phyloP scores from a whole-genome alignment of 2,113 vertebrate species.

The Chloropsis hardwickii region DNA sequence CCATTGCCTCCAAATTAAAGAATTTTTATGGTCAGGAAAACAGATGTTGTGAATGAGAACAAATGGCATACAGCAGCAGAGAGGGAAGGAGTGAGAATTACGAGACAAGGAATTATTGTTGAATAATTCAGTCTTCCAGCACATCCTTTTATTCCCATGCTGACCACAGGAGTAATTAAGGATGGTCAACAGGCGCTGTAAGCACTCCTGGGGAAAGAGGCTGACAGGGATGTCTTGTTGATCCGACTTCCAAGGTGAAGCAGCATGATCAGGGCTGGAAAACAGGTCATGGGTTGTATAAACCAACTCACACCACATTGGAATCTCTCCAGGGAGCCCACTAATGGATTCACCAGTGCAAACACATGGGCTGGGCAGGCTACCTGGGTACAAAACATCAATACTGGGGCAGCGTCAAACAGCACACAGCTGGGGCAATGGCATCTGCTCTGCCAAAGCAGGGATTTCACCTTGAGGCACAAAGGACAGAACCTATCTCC shows the following conservation, averaged over 20 bases:
- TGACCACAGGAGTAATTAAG: neutral
- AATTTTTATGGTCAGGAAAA: neutral
- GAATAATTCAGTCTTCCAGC: neutral
- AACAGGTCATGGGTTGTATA: neutral
- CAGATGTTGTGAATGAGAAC: neutral
- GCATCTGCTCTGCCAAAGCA: neutral
- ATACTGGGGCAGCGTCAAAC: neutral
- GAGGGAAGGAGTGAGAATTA: neutral
- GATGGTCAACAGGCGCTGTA: neutral
- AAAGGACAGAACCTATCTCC: neutral
- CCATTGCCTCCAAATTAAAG: neutral
- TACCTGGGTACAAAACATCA: neutral
- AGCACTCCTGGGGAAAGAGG: neutral
- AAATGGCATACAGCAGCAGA: neutral
- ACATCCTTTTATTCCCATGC: neutral
- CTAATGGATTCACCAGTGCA: neutral
- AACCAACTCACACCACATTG: neutral
- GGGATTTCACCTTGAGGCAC: neutral
- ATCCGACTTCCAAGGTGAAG: neutral
- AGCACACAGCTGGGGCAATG: neutral
- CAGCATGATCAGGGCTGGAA: neutral
- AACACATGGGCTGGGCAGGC: neutral
- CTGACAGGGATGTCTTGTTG: fast-evolving
- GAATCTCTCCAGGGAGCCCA: neutral
- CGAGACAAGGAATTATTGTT: neutral